A percentile compares a stretch with the other conserved stretches of the same genome.
These are phyloP conservation scores for Steinernema carpocapsae DNA, from an alignment of 2,888 invertebrate genomes.

Conservation along the genomic window DNA sequence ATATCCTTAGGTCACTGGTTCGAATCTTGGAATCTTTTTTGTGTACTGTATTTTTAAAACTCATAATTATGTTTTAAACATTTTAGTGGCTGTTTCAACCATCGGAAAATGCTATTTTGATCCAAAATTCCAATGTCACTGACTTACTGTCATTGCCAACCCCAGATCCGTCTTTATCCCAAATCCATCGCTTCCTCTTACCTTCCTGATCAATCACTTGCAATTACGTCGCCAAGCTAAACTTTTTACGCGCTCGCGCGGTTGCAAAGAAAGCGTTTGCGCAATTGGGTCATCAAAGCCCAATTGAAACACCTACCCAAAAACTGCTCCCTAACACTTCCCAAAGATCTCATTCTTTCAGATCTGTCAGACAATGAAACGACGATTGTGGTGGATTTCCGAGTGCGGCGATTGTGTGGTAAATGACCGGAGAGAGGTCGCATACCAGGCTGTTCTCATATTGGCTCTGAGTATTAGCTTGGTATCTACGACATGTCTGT, in stretches of 20 bases:
- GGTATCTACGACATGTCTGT: constrained; percentile 47
- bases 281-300: constrained; percentile 2
- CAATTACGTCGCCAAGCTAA: neutral
- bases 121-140: neutral
- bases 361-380: constrained; percentile 24
- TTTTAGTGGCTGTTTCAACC: neutral
- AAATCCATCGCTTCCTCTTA: neutral
- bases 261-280: neutral
- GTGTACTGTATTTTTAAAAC: neutral
- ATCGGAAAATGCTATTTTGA: neutral
- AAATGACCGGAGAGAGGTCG: constrained; percentile 44
- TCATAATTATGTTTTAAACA: neutral
- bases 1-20: too few relatives aligned
- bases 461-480: constrained; percentile 45
- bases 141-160: too few relatives aligned
- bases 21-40: too few relatives aligned
- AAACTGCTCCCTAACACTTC: too few relatives aligned
- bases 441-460: constrained; percentile 47
- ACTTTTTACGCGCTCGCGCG: neutral
- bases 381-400: constrained; percentile 6
- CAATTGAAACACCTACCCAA: constrained; percentile 26
- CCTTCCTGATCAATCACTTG: neutral
- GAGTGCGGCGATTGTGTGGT: neutral
- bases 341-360: too few relatives aligned
- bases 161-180: neutral